These are phyloP conservation scores for Acrobasis repandana DNA, from an alignment of 2,888 invertebrate genomes.

Conservation along the genomic window DNA sequence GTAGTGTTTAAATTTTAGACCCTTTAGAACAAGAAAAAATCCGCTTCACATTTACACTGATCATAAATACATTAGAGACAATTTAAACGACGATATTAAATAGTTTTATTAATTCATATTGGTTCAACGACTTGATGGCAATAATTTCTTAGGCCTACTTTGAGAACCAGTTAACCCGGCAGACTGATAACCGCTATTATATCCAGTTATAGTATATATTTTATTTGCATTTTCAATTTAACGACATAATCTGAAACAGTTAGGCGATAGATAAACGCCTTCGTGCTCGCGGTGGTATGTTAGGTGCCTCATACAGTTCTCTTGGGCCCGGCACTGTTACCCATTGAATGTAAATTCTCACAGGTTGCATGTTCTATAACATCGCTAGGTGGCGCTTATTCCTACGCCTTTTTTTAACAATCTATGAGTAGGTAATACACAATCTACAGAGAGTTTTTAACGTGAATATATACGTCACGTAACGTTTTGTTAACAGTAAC, in stretches of 20 bases:
- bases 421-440: not conserved
- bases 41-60: not conserved
- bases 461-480: not conserved
- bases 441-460: not conserved
- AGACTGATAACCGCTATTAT: constrained; percentile 12
- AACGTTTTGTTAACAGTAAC: constrained; percentile 17
- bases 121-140: not conserved
- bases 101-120: not conserved
- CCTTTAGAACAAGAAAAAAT: no score
- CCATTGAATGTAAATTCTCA: constrained; percentile 55
- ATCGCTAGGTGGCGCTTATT: constrained; percentile 2
- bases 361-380: constrained; percentile 34
- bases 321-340: constrained; percentile 40
- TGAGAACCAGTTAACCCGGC: constrained; percentile 10
- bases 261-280: constrained; percentile 15
- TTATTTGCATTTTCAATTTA: constrained; percentile 17
- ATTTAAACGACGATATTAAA: not conserved
- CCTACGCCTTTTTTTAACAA: not conserved
- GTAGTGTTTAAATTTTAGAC: no score
- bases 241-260: constrained; percentile 15
- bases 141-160: constrained; percentile 15
- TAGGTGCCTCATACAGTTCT: constrained; percentile 15
- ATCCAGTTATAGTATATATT: constrained; percentile 18
- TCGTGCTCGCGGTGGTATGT: constrained; percentile 11
- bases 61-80: not conserved